A percentile compares a stretch with the other conserved stretches of the same genome.
These are phyloP conservation scores for Rhinolophus sinicus DNA, from an alignment of 2,113 vertebrate genomes.

Conservation along the genomic window DNA sequence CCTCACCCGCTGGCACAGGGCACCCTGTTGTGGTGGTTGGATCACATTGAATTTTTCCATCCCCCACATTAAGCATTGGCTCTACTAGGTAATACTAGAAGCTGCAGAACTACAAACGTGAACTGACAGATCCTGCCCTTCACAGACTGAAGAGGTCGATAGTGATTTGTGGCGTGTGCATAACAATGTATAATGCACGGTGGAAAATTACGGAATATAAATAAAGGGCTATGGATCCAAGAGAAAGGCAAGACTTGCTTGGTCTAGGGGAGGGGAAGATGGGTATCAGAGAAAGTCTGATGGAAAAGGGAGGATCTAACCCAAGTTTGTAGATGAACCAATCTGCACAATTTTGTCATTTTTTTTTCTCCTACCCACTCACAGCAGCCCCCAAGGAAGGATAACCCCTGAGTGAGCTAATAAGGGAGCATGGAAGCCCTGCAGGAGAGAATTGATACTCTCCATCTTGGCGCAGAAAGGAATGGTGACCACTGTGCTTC, in stretches of 20 bases:
- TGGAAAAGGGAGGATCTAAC: neutral
- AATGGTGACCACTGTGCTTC: neutral
- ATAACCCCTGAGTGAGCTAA: neutral
- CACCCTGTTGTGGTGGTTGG: neutral
- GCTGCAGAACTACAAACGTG: neutral
- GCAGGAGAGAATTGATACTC: neutral
- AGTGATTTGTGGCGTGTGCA: neutral
- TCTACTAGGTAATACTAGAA: neutral
- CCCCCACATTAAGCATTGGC: neutral
- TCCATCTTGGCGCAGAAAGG: neutral
- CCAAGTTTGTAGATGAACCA: neutral
- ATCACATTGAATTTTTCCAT: neutral
- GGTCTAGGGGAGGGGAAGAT: neutral
- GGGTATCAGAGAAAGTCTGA: neutral
- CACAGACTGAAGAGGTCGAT: neutral
- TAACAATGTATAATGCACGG: neutral
- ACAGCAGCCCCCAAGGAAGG: neutral
- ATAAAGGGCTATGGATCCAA: neutral
- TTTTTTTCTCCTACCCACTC: neutral
- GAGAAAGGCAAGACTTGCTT: neutral
- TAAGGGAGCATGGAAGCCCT: accelerated
- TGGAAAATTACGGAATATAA: neutral
- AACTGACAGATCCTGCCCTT: neutral
- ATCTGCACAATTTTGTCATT: neutral
- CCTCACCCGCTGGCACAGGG: neutral